Percentiles rank a stretch among this genome's conserved stretches.
phyloP scores from a whole-genome alignment of 1,140 invertebrate genomes.

The Aporrectodea caliginosa region DNA sequence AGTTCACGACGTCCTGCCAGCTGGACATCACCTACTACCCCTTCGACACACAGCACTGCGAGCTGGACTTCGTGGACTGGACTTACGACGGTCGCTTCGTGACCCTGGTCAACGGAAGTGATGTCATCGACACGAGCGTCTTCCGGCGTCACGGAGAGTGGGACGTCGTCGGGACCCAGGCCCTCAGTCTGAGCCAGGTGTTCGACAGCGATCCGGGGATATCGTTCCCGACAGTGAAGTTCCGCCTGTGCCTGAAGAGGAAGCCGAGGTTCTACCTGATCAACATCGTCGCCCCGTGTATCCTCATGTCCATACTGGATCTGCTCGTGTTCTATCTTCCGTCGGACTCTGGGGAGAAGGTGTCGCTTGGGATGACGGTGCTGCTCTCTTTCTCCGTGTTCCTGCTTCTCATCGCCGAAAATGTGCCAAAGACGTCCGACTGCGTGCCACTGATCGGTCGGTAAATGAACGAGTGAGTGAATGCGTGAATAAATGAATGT shows the following conservation, averaged over 20 bases:
- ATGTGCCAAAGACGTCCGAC: constrained; percentile 46
- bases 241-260: constrained; percentile 55
- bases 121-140: constrained; percentile 8
- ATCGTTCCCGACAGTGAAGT: constrained; percentile 43
- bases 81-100: constrained; percentile 47
- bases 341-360: constrained; percentile 82
- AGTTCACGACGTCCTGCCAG: constrained; percentile 39
- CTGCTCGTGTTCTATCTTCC: constrained; percentile 87
- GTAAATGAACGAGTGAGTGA: not conserved
- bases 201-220: constrained; percentile 34
- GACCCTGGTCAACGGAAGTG: constrained; percentile 23
- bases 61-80: constrained; percentile 54
- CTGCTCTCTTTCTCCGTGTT: constrained; percentile 50
- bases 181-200: constrained; percentile 20
- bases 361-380: constrained; percentile 48
- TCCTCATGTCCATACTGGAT: constrained; percentile 74
- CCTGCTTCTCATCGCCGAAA: constrained; percentile 48
- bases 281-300: constrained; percentile 82
- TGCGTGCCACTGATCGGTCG: constrained; percentile 54
- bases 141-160: constrained; percentile 50
- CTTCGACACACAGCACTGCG: constrained; percentile 42
- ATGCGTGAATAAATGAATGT: no score
- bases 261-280: constrained; percentile 87
- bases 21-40: constrained; percentile 40
- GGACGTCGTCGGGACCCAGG: constrained; percentile 35